phyloP scores from a whole-genome alignment of 2,888 invertebrate species.

The Dryococelus australis region DNA sequence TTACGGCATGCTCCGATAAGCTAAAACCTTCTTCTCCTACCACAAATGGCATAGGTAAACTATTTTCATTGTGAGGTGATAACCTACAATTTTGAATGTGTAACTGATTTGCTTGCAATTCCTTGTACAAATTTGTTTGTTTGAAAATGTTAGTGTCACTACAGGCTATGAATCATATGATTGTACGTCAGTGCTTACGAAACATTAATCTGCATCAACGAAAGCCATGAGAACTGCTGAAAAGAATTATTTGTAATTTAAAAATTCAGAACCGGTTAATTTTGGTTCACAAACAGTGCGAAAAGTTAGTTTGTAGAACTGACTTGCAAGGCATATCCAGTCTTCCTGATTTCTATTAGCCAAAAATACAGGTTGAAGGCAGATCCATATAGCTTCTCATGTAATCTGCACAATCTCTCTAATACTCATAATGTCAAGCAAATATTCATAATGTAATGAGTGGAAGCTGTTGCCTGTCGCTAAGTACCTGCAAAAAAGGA shows the following conservation, averaged over 20 bases:
- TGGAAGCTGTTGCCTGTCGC: neutral
- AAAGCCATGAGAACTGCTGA: neutral
- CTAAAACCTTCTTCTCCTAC: conserved; percentile 6
- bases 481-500: neutral
- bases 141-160: neutral
- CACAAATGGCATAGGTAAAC: neutral
- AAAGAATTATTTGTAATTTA: neutral
- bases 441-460: neutral
- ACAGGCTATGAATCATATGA: neutral
- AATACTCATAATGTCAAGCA: neutral
- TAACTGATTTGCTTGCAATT: too few species aligned
- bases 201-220: neutral
- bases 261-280: neutral
- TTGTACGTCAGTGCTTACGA: neutral
- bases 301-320: too few species aligned
- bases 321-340: too few species aligned
- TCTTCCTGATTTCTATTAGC: neutral
- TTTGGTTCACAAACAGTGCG: neutral
- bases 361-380: neutral
- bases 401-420: neutral
- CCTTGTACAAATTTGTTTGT: neutral
- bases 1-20: neutral
- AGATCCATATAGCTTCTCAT: neutral
- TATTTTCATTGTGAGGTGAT: neutral
- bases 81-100: too few species aligned